Evolutionary conservation across 2,113 vertebrate species (phyloP).

Genomic region (Cyrtonyx montezumae): DNA sequence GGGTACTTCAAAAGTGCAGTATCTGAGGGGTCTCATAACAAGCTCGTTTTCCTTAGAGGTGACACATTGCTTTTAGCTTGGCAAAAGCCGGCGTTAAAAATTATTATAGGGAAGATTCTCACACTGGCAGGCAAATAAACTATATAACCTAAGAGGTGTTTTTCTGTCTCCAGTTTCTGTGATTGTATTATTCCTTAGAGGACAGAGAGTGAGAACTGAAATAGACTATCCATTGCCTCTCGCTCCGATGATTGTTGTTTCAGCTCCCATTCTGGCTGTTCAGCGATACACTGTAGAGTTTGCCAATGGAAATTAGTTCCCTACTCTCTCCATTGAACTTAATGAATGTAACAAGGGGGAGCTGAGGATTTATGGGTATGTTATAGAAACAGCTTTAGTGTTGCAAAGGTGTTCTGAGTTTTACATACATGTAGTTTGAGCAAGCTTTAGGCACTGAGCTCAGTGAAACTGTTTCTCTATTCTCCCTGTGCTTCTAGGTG

Average conservation of each 20-base stretch:
- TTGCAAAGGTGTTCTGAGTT: background rate
- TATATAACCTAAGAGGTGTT: background rate
- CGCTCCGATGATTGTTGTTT: background rate
- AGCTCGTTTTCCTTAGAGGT: background rate
- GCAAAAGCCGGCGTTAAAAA: conserved; percentile 4
- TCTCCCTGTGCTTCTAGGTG: background rate
- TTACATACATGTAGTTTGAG: background rate
- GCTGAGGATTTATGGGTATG: background rate
- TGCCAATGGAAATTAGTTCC: background rate
- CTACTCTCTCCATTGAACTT: background rate
- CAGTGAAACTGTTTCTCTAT: background rate
- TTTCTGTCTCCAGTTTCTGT: background rate
- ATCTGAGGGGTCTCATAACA: background rate
- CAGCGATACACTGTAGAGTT: background rate
- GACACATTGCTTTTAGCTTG: background rate
- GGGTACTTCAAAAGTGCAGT: background rate
- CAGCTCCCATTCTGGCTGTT: background rate
- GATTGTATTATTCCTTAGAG: background rate
- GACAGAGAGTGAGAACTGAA: background rate
- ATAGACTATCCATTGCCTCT: background rate
- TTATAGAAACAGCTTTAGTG: background rate
- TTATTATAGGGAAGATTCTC: background rate
- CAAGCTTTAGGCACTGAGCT: background rate
- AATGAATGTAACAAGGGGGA: background rate
- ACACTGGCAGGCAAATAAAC: background rate